Percentiles rank a stretch among this genome's conserved stretches.
Evolutionary conservation across 2,888 invertebrate genomes (phyloP).

Genomic region (Hermaeophaga mercurialis): DNA sequence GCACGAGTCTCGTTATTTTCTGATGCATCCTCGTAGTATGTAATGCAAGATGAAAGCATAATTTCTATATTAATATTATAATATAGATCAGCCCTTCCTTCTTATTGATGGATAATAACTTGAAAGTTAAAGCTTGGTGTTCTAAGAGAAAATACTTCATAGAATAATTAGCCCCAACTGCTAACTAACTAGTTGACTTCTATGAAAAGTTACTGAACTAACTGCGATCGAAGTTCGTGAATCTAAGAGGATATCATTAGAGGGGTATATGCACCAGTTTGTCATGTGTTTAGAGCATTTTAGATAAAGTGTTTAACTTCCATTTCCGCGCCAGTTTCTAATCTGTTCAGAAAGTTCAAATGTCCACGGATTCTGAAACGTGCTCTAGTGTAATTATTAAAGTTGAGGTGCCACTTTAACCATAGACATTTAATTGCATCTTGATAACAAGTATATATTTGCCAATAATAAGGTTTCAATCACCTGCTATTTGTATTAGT

Average conservation of each 20-base stretch:
- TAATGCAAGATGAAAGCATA: no score
- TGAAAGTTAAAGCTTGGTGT: no score
- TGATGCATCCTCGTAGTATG: no score
- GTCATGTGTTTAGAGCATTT: slow-evolving; percentile 14
- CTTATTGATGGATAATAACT: no score
- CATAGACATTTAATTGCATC: not conserved
- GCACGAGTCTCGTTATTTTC: no score
- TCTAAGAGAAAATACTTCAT: slow-evolving; percentile 1
- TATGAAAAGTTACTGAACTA: slow-evolving; percentile 15
- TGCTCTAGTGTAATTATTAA: slow-evolving; percentile 7
- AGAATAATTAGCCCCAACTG: slow-evolving; percentile 3
- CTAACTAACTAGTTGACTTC: slow-evolving; percentile 5
- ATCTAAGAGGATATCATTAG: slow-evolving; percentile 8
- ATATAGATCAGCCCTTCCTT: no score
- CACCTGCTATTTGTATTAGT: no score
- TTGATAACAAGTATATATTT: no score
- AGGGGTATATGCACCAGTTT: slow-evolving; percentile 12
- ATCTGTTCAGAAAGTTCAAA: slow-evolving; percentile 7
- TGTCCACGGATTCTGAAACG: slow-evolving; percentile 2
- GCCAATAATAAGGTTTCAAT: no score
- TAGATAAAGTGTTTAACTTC: slow-evolving; percentile 15
- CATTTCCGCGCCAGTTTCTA: slow-evolving; percentile 11
- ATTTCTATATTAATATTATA: no score
- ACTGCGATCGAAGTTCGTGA: slow-evolving; percentile 2
- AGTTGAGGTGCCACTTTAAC: slow-evolving; percentile 1